These are phyloP conservation scores for Charadrius vociferus DNA, from an alignment of 2,113 vertebrate genomes.

Conservation along the genomic window DNA sequence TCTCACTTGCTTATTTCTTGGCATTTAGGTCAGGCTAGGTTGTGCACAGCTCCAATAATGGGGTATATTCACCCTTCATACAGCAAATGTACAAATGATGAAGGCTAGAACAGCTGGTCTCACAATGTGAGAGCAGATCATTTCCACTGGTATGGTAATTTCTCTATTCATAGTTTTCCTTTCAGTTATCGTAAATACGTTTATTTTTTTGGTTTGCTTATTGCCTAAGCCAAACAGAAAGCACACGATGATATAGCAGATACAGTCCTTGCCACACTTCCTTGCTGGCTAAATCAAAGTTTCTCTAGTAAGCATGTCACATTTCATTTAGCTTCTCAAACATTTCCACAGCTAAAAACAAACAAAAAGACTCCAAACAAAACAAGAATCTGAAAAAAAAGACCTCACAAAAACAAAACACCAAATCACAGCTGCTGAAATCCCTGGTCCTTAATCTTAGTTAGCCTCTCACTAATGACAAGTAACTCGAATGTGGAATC, in stretches of 20 bases:
- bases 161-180: constrained; percentile 43
- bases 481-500: not conserved
- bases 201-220: constrained; percentile 45
- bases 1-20: constrained; percentile 82
- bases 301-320: not conserved
- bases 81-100: constrained; percentile 58
- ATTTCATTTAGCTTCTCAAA: constrained; percentile 50
- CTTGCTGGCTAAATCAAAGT: constrained; percentile 28
- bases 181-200: constrained; percentile 49
- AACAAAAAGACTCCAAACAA: not conserved
- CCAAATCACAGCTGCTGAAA: not conserved
- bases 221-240: constrained; percentile 55
- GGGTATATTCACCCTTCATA: constrained; percentile 59
- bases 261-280: not conserved
- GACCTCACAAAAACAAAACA: not conserved
- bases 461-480: constrained; percentile 19
- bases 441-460: constrained; percentile 41
- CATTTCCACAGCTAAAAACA: constrained; percentile 2
- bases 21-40: constrained; percentile 76
- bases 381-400: not conserved
- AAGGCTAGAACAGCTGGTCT: constrained; percentile 63
- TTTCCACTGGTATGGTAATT: constrained; percentile 61
- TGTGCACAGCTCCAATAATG: constrained; percentile 70
- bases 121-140: constrained; percentile 44
- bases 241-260: not conserved